These are phyloP conservation scores for Microtus richardsoni DNA, from an alignment of 2,113 vertebrate species.

Conservation along the genomic window DNA sequence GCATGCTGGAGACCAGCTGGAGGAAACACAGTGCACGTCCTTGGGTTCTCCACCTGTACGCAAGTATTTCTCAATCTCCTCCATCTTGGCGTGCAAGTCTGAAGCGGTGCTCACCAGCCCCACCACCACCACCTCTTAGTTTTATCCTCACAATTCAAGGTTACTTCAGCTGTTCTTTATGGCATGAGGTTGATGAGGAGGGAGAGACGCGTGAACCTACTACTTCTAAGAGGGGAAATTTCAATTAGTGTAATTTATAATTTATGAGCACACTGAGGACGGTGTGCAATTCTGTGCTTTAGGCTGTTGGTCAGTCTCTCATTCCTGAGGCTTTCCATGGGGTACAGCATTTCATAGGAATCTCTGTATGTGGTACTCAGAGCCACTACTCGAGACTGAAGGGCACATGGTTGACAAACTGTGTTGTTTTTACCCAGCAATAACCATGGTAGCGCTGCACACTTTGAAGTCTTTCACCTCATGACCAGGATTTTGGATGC, in stretches of 20 bases:
- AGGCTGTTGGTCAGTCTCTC: not conserved
- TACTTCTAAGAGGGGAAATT: not conserved
- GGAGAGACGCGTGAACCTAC: not conserved
- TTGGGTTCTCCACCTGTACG: slow-evolving; percentile 90
- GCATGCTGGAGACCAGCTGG: slow-evolving; percentile 94
- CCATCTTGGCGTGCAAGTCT: not conserved
- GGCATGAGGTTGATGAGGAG: not conserved
- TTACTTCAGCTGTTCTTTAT: not conserved
- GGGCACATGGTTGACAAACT: not conserved
- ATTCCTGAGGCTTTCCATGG: not conserved
- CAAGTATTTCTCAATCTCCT: slow-evolving; percentile 72
- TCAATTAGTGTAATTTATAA: not conserved
- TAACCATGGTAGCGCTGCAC: slow-evolving; percentile 86
- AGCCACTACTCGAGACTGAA: not conserved
- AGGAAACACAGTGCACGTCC: slow-evolving; percentile 89
- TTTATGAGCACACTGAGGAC: not conserved
- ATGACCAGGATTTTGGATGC: slow-evolving; percentile 96
- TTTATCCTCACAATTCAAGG: not conserved
- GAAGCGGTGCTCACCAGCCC: not conserved
- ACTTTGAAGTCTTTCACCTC: slow-evolving; percentile 91
- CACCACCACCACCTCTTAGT: not conserved
- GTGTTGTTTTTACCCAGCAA: slow-evolving; percentile 82
- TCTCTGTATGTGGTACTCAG: not conserved
- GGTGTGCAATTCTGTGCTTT: not conserved
- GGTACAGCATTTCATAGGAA: not conserved